Evolutionary conservation across 2,888 invertebrate species (phyloP).

Genomic region (Microctonus aethiopoides): DNA sequence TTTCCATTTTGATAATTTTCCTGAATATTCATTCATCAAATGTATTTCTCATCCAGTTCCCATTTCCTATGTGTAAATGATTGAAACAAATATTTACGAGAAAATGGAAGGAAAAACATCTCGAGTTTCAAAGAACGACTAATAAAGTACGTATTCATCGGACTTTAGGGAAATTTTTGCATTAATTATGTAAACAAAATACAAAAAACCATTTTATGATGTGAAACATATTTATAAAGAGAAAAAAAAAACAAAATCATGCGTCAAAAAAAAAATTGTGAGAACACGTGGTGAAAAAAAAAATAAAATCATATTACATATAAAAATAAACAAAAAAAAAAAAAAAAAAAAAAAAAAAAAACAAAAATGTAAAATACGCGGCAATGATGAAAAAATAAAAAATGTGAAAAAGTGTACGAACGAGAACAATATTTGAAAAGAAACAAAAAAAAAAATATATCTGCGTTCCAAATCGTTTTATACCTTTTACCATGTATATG

Average conservation of each 20-base stretch:
- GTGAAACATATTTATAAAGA: slow-evolving; percentile 19
- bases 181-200: slow-evolving; percentile 63
- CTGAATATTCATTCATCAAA: slow-evolving; percentile 29
- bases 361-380: slow-evolving; percentile 46
- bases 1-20: too few relatives aligned
- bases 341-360: slow-evolving; percentile 44
- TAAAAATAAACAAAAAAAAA: slow-evolving; percentile 48
- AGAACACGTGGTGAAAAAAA: background rate
- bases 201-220: slow-evolving; percentile 29
- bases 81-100: slow-evolving; percentile 52
- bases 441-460: slow-evolving; percentile 21
- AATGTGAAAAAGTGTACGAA: slow-evolving; percentile 58
- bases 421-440: slow-evolving; percentile 45
- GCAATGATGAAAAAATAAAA: slow-evolving; percentile 38
- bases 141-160: slow-evolving; percentile 63
- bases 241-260: background rate
- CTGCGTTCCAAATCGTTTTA: slow-evolving; percentile 48
- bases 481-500: slow-evolving; percentile 38
- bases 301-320: slow-evolving; percentile 22
- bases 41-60: slow-evolving; percentile 38
- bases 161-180: slow-evolving; percentile 66
- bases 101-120: slow-evolving; percentile 52
- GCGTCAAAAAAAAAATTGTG: background rate
- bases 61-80: slow-evolving; percentile 64
- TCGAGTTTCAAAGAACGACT: slow-evolving; percentile 56